Percentiles rank a stretch among this genome's conserved stretches.
These are phyloP conservation scores for Chondrilla cf. caribensis DNA, from an alignment of 37 sponge, comb jelly and placozoan genomes.

Conservation along the genomic window DNA sequence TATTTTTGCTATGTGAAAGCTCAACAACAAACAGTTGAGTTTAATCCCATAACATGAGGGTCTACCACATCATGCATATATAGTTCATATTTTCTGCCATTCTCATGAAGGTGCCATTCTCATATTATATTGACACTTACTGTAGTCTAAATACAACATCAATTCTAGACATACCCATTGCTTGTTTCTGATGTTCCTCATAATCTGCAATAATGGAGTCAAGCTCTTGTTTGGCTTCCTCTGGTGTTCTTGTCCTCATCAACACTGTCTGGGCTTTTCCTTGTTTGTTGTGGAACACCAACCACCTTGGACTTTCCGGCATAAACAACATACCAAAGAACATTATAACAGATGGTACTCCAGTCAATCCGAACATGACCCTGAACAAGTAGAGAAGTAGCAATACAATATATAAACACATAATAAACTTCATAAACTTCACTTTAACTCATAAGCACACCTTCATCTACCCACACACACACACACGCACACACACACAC, in stretches of 20 bases:
- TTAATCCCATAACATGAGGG: too few relatives aligned
- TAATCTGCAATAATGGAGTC: slow-evolving; percentile 44
- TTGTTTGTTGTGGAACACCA: slow-evolving; percentile 59
- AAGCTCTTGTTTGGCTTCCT: slow-evolving; percentile 44
- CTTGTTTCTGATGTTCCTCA: slow-evolving; percentile 34
- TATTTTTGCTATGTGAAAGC: too few relatives aligned
- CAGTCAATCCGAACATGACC: slow-evolving; percentile 79
- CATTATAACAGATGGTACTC: slow-evolving; percentile 80
- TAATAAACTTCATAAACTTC: not conserved
- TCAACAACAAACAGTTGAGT: too few relatives aligned
- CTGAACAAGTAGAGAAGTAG: slow-evolving; percentile 15
- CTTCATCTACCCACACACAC: too few relatives aligned
- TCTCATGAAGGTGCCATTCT: too few relatives aligned
- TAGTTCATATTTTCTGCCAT: too few relatives aligned
- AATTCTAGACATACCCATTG: slow-evolving; percentile 46
- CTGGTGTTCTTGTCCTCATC: slow-evolving; percentile 10
- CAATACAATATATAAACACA: too few relatives aligned
- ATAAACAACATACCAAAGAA: slow-evolving; percentile 80
- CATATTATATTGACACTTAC: too few relatives aligned
- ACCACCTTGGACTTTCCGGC: slow-evolving; percentile 91
- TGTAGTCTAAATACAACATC: too few relatives aligned
- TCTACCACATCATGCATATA: too few relatives aligned
- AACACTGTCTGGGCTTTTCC: slow-evolving; percentile 50
- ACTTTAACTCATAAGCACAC: not conserved
- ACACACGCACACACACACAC: not conserved